A percentile compares a stretch with the other conserved stretches of the same genome.
phyloP scores from a whole-genome alignment of 2,888 invertebrate genomes.

The Ctena decussata region DNA sequence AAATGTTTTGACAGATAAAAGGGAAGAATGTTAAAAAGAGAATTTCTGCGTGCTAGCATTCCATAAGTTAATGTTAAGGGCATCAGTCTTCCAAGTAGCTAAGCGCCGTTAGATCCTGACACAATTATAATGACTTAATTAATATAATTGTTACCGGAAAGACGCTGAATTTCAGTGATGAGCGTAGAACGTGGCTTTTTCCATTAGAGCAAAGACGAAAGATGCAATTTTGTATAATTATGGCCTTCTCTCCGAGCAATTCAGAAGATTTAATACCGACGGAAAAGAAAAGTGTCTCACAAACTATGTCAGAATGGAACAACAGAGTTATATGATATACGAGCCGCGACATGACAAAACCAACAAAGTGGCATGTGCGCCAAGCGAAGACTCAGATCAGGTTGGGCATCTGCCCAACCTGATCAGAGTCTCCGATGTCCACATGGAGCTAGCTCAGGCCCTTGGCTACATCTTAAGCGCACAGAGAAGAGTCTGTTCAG shows the following conservation, averaged over 20 bases:
- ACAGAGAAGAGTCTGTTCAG: too few relatives aligned
- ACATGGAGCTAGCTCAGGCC: too few relatives aligned
- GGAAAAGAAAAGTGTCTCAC: slow-evolving; percentile 7
- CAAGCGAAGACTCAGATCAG: too few relatives aligned
- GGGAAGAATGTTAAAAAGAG: not conserved
- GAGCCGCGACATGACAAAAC: too few relatives aligned
- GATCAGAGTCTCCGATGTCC: too few relatives aligned
- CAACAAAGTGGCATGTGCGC: too few relatives aligned
- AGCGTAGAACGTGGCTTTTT: slow-evolving; percentile 1
- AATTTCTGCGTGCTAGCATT: not conserved
- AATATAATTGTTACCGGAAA: not conserved
- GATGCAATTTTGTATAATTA: slow-evolving; percentile 9
- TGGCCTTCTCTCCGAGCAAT: not conserved
- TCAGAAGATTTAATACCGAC: not conserved
- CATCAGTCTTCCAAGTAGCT: not conserved
- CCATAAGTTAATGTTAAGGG: not conserved
- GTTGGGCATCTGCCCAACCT: too few relatives aligned
- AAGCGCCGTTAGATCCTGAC: not conserved
- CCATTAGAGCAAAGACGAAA: slow-evolving; percentile 4
- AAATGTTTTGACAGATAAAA: too few relatives aligned
- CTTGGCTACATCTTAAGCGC: too few relatives aligned
- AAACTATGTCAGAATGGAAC: not conserved
- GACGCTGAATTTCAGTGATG: not conserved
- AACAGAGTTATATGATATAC: not conserved
- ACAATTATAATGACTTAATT: not conserved